Evolutionary conservation across 2,113 vertebrate genomes (phyloP), one percentile per base, ranked within the genome.

Genomic region (Rhea americana): DNA sequence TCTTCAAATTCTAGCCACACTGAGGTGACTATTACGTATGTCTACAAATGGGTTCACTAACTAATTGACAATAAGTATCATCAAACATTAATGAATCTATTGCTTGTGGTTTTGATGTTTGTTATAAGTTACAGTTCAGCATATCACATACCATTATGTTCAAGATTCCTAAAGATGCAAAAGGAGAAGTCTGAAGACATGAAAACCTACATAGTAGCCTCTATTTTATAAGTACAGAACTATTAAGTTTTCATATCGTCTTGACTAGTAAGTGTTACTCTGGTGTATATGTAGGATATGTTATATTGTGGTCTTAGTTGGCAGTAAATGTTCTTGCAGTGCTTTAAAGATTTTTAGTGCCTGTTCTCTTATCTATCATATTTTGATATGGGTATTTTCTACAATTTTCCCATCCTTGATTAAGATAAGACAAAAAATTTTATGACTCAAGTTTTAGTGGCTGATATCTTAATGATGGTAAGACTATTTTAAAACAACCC

Each of bases 61-160:
- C 41, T 41, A 43, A 43, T 43, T 43, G 41, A 43, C 13, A 43
- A 43, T 43, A 43, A 43, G 15, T 22, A 2, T 39, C 39, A 11
- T n/a, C 63, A 35, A 12, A 63, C 59, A 32, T 1, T 2, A 55
- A 47, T 1, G 3, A 67, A 45, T 26, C 20, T 74, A 55, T 10
- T 90, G 39, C 18, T 67, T 70, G 22, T 6, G 65, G 43, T 32
- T 94, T 82, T 71, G 24, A 13, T 5, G 10, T 56, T 65, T 5
- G 7, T 80, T 41, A 39, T 53, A 67, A 9, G 45, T 22, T 65
- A 17, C 63, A 70, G 39, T 73, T 80, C 25, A 67, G 28, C 53
- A 25, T 1, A 1, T 67, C 61, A 58, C 39, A 13, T 68, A 65
- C 10, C 16, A 6, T 67, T 61, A 20, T 0, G 0, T 25, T 50